A percentile compares a stretch with the other conserved stretches of the same genome.
These are phyloP conservation scores for Armadillidium nasatum DNA, from an alignment of 1,140 invertebrate species.

Conservation along the genomic window DNA sequence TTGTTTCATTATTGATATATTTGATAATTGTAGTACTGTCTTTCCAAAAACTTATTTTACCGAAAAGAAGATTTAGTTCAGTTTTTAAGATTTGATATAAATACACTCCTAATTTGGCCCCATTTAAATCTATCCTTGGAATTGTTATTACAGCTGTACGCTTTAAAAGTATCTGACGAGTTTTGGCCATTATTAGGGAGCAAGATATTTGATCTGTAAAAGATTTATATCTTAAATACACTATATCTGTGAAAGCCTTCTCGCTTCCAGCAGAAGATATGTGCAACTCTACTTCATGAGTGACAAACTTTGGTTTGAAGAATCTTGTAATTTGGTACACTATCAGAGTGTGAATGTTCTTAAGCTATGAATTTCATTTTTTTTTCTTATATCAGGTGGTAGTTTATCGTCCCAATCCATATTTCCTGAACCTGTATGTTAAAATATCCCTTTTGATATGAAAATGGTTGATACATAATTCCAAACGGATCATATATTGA, in stretches of 20 bases:
- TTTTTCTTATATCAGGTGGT: background rate
- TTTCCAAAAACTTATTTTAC: too few relatives aligned
- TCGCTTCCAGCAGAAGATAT: background rate
- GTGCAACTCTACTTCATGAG: background rate
- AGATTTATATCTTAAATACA: slow-evolving; percentile 41
- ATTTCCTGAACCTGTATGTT: background rate
- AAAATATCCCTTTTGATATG: background rate
- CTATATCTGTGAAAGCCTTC: background rate
- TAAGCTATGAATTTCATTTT: background rate
- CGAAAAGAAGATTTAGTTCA: too few relatives aligned
- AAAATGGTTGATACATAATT: background rate
- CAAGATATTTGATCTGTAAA: background rate
- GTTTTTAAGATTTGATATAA: too few relatives aligned
- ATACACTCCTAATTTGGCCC: too few relatives aligned
- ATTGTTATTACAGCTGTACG: too few relatives aligned
- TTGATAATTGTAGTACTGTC: too few relatives aligned
- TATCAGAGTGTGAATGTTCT: background rate
- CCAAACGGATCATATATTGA: background rate
- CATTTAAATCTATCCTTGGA: too few relatives aligned
- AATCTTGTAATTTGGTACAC: background rate
- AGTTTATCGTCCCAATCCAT: background rate
- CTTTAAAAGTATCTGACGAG: too few relatives aligned
- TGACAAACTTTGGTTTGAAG: background rate
- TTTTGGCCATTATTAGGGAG: too few relatives aligned
- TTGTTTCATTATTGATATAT: too few relatives aligned